Evolutionary conservation across 2,113 vertebrate species (phyloP), one percentile per base, ranked within the genome.

Genomic region (Ailurus styani): DNA sequence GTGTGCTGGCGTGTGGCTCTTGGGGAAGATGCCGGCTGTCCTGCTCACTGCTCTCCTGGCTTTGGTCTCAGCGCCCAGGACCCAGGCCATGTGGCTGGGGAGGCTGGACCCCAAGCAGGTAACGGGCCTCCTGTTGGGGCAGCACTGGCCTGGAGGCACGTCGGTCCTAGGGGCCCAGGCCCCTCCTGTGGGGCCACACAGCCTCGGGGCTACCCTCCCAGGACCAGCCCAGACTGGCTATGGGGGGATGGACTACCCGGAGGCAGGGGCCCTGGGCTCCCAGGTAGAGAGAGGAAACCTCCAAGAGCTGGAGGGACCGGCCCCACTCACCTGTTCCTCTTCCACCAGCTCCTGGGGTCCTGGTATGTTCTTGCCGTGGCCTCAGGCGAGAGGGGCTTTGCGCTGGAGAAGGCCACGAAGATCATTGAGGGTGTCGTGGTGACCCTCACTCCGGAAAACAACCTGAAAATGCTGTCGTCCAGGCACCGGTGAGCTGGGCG

Each of bases 281-380:
- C 40, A 2, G 21, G 6, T 3, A 10, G 17, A 2, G 47, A 75
- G 57, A 66, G 82, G 87, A 17, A 1, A 2, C 60, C 73, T 17
- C 27, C 7, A 1, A 3, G n/a, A 70, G 50, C 10, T 29, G 47
- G 11, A 37, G 34, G 37, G 12, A 6, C 29, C 0, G 3, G 7
- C 18, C 2, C n/a, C 45, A 8, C 17, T 47, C 29, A 10, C 7
- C 7, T 0, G 0, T 2, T 0, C 18, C 40, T 20, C 34, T 72
- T 7, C 29, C 1, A 0, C 13, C 95, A 98, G 97, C 93, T 98
- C 2, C 86, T 97, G 1, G 97, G 98, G 55, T 47, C 97, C 86
- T 98, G 98, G 98, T 98, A 97, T 0, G 2, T 98, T 1, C 91
- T 98, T 0, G 98, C 97, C 0, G 20, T 96, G 97, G 97, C 98